Conservation (phyloP, 1,140 invertebrate genomes). For the Drosophila simulans region DNA sequence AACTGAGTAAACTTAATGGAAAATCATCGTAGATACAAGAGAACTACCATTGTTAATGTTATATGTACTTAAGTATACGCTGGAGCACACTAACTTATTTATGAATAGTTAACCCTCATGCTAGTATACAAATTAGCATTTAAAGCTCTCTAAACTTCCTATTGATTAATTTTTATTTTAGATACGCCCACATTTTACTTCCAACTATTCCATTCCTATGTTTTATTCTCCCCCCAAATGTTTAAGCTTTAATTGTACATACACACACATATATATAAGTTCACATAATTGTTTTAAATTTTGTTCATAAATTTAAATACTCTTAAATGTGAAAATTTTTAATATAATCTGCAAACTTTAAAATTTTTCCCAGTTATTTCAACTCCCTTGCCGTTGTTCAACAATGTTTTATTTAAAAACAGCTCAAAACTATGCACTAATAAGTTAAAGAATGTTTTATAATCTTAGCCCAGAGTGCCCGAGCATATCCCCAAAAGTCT, state of each 20-base stretch:
- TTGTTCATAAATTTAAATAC: slow-evolving; percentile 9
- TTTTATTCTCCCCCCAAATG: slow-evolving; percentile 11
- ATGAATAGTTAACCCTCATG: neutral
- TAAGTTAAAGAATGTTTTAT: neutral
- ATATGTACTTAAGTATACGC: slow-evolving; percentile 22
- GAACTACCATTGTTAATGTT: slow-evolving; percentile 13
- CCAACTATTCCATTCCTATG: slow-evolving; percentile 34
- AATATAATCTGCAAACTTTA: neutral
- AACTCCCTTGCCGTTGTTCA: neutral
- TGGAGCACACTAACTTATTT: slow-evolving; percentile 6
- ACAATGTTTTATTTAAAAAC: neutral
- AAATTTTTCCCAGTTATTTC: neutral
- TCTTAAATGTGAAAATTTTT: slow-evolving; percentile 1
- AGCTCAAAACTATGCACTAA: slow-evolving; percentile 3
- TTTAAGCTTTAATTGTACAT: slow-evolving; percentile 37
- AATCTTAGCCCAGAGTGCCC: neutral
- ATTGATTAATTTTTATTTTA: neutral
- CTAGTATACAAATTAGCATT: neutral
- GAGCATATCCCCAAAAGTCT: slow-evolving; percentile 24
- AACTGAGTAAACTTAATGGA: slow-evolving; percentile 55
- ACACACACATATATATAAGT: slow-evolving; percentile 13
- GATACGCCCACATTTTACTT: slow-evolving; percentile 17
- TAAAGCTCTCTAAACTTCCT: slow-evolving; percentile 16
- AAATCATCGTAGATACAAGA: slow-evolving; percentile 14
- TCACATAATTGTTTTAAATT: slow-evolving; percentile 22